Base-by-base conservation (phyloP, 1,140 invertebrate species). In the Anthonomus grandis region DNA sequence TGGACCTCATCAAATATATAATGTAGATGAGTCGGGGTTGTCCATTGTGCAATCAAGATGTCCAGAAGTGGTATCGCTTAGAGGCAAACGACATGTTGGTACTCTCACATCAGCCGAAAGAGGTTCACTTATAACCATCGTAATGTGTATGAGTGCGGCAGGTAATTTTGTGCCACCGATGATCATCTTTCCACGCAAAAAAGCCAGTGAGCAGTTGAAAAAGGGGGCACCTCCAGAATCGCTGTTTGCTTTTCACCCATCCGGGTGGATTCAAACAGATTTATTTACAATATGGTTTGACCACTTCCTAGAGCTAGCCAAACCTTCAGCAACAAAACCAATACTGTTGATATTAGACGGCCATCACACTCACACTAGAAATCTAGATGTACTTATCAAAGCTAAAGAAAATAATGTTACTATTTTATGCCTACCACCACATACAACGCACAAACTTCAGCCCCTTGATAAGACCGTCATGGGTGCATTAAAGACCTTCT, bases 151-250 rank as follows among this genome's bases (percentile, higher is more conserved):
- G n/a, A n/a, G n/a, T n/a, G n/a, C n/a, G n/a, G n/a, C n/a, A n/a
- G n/a, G n/a, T n/a, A n/a, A n/a, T n/a, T n/a, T n/a, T n/a, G n/a
- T n/a, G n/a, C n/a, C 31, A 34, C 69, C 31, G 10, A 38, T 72
- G 60, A 55, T 75, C 5, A 69, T 74, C 44, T 74, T 71, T 60
- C 70, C 71, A 0, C 41, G 68, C n/a, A 73, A 71, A 64, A 57
- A 59, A n/a, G 15, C 24, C 12, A 64, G 31, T n/a, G 41, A 58
- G 31, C 31, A 46, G 19, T 18, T 65, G 12, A 60, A 42, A 25
- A 60, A 66, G 62, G 65, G 66, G 34, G 67, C 65, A 53, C 66
- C 71, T 42, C 62, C 57, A 42, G 70, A 70, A 45, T 51, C 62
- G 25, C 60, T 71, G 23, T 60, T 63, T 21, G 58, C 37, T 42